Percentiles rank a stretch among this genome's conserved stretches.
These are phyloP conservation scores for Blera fallax DNA, from an alignment of 2,888 invertebrate species.

Conservation along the genomic window DNA sequence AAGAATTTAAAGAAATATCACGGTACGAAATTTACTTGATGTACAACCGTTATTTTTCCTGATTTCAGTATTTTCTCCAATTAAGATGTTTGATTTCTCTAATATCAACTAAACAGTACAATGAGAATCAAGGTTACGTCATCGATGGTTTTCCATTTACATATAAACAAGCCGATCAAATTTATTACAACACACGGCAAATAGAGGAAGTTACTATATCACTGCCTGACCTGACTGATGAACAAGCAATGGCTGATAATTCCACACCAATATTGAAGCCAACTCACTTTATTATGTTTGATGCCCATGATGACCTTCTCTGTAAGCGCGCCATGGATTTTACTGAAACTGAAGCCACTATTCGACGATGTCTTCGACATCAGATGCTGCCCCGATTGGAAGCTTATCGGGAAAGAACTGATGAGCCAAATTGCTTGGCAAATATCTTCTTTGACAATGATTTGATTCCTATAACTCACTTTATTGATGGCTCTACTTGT, in stretches of 20 bases:
- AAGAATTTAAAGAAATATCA: conserved; percentile 31
- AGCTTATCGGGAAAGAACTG: conserved; percentile 64
- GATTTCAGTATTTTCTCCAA: neutral
- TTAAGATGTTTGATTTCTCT: conserved; percentile 62
- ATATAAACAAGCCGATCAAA: conserved; percentile 58
- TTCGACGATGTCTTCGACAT: conserved; percentile 62
- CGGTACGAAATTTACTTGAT: conserved; percentile 18
- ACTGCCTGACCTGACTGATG: neutral
- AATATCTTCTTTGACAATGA: conserved; percentile 72
- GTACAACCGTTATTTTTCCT: neutral
- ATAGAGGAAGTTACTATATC: neutral
- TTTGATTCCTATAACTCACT: conserved; percentile 64
- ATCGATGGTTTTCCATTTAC: conserved; percentile 72
- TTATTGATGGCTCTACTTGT: conserved; percentile 35
- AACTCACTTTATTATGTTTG: conserved; percentile 61
- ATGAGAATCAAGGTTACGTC: conserved; percentile 73
- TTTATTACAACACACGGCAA: conserved; percentile 38
- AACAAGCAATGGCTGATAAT: neutral
- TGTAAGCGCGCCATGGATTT: conserved; percentile 68
- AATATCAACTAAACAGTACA: conserved; percentile 54
- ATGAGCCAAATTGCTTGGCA: conserved; percentile 61
- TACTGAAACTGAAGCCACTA: conserved; percentile 62
- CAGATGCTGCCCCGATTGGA: conserved; percentile 62
- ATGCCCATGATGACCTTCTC: conserved; percentile 63
- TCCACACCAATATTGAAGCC: conserved; percentile 35